These are phyloP conservation scores for Pollicipes pollicipes DNA, from an alignment of 1,140 invertebrate genomes.

Conservation along the genomic window DNA sequence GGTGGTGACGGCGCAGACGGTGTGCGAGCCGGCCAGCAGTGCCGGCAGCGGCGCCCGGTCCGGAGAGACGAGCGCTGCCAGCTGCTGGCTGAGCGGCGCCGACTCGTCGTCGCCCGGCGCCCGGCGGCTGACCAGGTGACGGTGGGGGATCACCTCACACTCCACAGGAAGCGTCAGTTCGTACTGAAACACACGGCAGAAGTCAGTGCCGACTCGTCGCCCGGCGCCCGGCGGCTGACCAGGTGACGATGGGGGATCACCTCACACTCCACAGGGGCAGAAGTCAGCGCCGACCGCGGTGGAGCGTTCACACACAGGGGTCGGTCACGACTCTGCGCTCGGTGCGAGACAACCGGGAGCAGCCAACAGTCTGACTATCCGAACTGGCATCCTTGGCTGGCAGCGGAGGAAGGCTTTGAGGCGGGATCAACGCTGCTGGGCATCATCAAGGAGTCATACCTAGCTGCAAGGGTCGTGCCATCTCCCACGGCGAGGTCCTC, in stretches of 20 bases:
- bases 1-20: background rate
- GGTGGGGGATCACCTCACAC: slow-evolving; percentile 45
- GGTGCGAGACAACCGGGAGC: no score
- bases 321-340: no score
- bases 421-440: no score
- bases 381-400: no score
- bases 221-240: background rate
- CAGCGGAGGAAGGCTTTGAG: no score
- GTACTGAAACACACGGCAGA: slow-evolving; percentile 28
- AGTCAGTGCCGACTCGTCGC: background rate
- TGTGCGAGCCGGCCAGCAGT: background rate
- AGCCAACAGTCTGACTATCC: no score
- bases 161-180: slow-evolving; percentile 41
- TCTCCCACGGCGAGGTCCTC: no score
- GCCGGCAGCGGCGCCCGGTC: slow-evolving; percentile 24
- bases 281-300: slow-evolving; percentile 6
- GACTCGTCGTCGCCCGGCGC: slow-evolving; percentile 32
- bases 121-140: slow-evolving; percentile 43
- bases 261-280: slow-evolving; percentile 2
- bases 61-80: slow-evolving; percentile 40
- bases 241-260: background rate
- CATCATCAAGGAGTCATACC: no score
- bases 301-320: no score
- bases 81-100: slow-evolving; percentile 29
- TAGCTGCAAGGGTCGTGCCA: no score